phyloP scores from a whole-genome alignment of 2,113 vertebrate species.

The Acrocephalus kingi region DNA sequence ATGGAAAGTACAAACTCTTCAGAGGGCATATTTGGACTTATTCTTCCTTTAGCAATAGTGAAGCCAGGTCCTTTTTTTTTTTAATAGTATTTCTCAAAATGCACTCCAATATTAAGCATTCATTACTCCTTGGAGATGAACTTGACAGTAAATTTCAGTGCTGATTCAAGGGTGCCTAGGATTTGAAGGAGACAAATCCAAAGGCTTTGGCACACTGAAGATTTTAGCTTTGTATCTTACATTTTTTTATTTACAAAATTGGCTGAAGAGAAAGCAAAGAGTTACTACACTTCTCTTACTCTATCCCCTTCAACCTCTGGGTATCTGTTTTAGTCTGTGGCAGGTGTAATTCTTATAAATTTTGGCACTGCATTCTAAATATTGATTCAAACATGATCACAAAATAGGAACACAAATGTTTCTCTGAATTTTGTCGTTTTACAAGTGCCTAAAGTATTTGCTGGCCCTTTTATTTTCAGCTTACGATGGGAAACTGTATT shows the following conservation, averaged over 20 bases:
- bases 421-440: not conserved
- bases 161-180: not conserved
- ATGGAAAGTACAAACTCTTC: not conserved
- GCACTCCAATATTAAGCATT: not conserved
- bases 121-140: not conserved
- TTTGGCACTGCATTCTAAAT: not conserved
- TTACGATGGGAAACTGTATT: not conserved
- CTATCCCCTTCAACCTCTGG: not conserved
- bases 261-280: not conserved
- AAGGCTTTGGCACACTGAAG: not conserved
- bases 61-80: not conserved
- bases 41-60: not conserved
- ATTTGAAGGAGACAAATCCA: not conserved
- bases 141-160: not conserved
- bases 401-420: not conserved
- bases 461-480: not conserved
- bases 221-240: not conserved
- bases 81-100: not conserved
- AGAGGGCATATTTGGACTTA: not conserved
- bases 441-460: not conserved
- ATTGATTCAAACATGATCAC: not conserved
- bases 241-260: not conserved
- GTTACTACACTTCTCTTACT: not conserved
- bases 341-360: not conserved
- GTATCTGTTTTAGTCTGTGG: not conserved